These are phyloP conservation scores for Enteromius afrohamiltoni DNA, from an alignment of 2,797 vertebrate species.

Conservation along the genomic window DNA sequence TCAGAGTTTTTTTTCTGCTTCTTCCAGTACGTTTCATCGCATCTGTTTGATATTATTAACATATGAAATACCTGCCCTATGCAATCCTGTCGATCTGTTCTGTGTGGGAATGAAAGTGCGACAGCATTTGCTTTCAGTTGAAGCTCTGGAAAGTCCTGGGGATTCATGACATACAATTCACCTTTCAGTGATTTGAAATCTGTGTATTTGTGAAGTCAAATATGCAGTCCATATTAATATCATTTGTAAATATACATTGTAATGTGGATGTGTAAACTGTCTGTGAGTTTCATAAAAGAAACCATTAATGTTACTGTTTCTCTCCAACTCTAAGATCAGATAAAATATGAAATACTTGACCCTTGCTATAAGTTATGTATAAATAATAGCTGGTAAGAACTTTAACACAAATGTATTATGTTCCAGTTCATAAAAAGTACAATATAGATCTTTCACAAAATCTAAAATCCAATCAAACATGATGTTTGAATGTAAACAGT, in stretches of 20 bases:
- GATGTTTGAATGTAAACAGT: not conserved
- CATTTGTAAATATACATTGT: not conserved
- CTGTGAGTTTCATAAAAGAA: not conserved
- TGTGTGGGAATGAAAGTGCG: not conserved
- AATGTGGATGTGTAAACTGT: not conserved
- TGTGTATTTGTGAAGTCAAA: not conserved
- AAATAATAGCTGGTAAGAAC: not conserved
- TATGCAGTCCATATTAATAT: not conserved
- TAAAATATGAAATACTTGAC: too few species aligned
- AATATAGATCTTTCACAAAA: not conserved
- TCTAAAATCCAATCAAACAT: not conserved
- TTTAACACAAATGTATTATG: not conserved
- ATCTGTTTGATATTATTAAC: not conserved
- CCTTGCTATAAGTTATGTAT: not conserved
- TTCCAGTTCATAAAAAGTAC: not conserved
- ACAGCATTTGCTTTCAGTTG: not conserved
- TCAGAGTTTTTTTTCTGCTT: not conserved
- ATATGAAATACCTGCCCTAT: not conserved
- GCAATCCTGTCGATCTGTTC: not conserved
- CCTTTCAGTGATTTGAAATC: not conserved
- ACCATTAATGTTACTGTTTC: not conserved
- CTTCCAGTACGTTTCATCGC: not conserved
- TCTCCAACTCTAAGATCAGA: not conserved
- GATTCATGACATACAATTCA: too few species aligned
- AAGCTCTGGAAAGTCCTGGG: slow-evolving; percentile 13